Percentiles rank a stretch among this genome's conserved stretches.
These are phyloP conservation scores for Aphodius sticticus DNA, from an alignment of 2,888 invertebrate species.

Conservation along the genomic window DNA sequence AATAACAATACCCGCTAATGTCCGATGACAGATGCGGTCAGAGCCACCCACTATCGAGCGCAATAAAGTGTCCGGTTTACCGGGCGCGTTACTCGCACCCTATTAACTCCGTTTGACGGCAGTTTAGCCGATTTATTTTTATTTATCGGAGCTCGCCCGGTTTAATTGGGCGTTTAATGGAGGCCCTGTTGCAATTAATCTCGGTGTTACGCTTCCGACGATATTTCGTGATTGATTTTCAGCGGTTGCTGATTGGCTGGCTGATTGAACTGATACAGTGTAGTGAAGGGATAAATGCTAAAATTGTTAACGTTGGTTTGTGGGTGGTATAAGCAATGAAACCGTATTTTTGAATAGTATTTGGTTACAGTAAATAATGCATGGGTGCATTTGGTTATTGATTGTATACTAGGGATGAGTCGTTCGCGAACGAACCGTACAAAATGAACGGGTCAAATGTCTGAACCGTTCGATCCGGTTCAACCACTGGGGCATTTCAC, in stretches of 20 bases:
- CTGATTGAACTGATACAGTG: not conserved
- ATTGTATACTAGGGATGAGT: too few species aligned
- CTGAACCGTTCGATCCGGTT: too few species aligned
- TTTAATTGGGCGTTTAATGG: constrained; percentile 42
- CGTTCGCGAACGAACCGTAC: too few species aligned
- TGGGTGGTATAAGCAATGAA: too few species aligned
- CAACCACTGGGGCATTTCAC: too few species aligned
- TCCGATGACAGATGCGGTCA: constrained; percentile 57
- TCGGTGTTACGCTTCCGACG: not conserved
- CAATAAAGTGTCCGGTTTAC: constrained; percentile 51
- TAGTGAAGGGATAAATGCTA: not conserved
- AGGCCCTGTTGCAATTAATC: not conserved
- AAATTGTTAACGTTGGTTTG: not conserved
- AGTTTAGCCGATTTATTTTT: constrained; percentile 48
- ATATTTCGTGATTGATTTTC: not conserved
- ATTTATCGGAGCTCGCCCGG: constrained; percentile 47
- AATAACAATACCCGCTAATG: constrained; percentile 53
- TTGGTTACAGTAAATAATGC: too few species aligned
- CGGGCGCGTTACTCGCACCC: constrained; percentile 50
- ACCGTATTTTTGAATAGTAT: too few species aligned
- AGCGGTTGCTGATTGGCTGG: not conserved
- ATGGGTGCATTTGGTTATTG: too few species aligned
- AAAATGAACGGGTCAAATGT: too few species aligned
- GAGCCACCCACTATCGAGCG: constrained; percentile 51
- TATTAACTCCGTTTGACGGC: constrained; percentile 52